These are phyloP conservation scores for Brachylomia viminalis DNA, from an alignment of 2,888 invertebrate species.

Conservation along the genomic window DNA sequence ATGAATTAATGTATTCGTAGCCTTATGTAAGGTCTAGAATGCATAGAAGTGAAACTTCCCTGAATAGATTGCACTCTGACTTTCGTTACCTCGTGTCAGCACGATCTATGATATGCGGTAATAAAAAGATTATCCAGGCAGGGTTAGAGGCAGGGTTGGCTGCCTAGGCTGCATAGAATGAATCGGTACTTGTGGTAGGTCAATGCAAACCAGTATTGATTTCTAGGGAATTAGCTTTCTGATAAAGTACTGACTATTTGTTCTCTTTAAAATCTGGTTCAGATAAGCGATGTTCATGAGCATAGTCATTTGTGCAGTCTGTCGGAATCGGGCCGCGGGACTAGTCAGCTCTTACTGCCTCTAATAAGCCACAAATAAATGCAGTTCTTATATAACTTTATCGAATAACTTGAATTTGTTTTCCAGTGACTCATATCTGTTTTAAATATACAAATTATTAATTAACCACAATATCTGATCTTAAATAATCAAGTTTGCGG, in stretches of 20 bases:
- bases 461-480: slow-evolving; percentile 1
- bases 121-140: neutral
- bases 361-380: neutral
- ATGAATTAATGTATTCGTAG: slow-evolving; percentile 7
- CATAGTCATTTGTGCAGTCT: neutral
- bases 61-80: slow-evolving; percentile 2
- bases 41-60: slow-evolving; percentile 28
- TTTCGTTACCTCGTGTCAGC: slow-evolving; percentile 2
- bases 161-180: neutral
- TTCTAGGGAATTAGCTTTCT: neutral
- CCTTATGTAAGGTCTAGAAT: slow-evolving; percentile 18
- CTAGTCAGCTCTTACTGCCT: neutral
- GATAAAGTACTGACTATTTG: neutral
- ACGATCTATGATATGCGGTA: neutral
- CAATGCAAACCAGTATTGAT: neutral
- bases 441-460: neutral
- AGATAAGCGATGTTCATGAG: neutral
- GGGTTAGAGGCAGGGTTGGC: neutral
- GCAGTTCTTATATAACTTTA: neutral
- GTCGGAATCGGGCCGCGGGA: neutral
- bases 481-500: slow-evolving; percentile 3
- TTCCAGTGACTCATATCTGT: neutral
- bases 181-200: neutral
- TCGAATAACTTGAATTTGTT: neutral
- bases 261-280: neutral